Conservation (phyloP, 2,113 vertebrate genomes). For the Podarcis cretensis region DNA sequence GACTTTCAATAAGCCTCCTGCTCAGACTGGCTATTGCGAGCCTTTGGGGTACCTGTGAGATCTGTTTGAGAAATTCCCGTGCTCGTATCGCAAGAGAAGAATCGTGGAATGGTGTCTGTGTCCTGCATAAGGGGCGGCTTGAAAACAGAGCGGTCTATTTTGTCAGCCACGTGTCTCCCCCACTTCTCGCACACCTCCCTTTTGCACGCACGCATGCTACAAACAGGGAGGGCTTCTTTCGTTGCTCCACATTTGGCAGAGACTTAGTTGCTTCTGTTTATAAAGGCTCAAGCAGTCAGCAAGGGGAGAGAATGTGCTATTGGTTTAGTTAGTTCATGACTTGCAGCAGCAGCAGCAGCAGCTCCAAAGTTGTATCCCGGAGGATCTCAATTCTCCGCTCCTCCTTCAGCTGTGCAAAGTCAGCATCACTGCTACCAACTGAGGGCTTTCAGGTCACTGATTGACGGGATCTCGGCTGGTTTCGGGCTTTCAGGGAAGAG, state of each 20-base stretch:
- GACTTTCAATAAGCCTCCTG: not conserved
- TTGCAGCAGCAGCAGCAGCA: conserved; percentile 30
- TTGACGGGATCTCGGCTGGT: not conserved
- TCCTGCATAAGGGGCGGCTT: not conserved
- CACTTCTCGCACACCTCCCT: conserved; percentile 32
- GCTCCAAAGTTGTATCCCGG: not conserved
- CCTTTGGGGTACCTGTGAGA: not conserved
- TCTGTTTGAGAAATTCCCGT: conserved; percentile 19
- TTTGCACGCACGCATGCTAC: not conserved
- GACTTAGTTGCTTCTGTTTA: conserved; percentile 65
- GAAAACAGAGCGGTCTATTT: not conserved
- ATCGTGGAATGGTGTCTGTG: not conserved
- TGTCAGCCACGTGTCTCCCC: conserved; percentile 37
- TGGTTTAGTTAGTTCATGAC: conserved; percentile 40
- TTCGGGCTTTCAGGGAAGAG: conserved; percentile 16
- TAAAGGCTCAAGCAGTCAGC: conserved; percentile 55
- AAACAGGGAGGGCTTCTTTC: conserved; percentile 56
- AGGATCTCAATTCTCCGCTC: conserved; percentile 12
- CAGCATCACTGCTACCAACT: not conserved
- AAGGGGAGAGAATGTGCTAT: not conserved
- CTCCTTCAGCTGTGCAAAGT: not conserved
- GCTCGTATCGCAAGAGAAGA: not conserved
- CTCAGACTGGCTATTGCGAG: not conserved
- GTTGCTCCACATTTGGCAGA: conserved; percentile 62
- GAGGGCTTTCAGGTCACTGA: accelerated